Conservation (phyloP, 2,797 vertebrate species). For the Rhynchonycteris naso region DNA sequence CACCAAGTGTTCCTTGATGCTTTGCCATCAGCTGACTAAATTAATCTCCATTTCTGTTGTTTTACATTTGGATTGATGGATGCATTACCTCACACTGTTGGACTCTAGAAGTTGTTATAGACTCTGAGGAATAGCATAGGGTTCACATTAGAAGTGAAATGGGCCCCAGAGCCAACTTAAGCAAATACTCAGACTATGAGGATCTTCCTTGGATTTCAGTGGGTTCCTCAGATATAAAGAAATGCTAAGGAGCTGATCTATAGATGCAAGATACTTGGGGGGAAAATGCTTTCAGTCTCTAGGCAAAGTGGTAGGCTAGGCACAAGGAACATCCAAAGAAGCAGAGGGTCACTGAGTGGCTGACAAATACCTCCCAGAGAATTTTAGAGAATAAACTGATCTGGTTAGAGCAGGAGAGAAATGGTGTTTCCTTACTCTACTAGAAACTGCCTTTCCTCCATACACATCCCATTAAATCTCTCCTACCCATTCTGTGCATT, state of each 20-base stretch:
- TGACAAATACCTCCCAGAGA: not conserved
- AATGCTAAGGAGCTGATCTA: slow-evolving; percentile 19
- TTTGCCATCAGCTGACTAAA: slow-evolving; percentile 43
- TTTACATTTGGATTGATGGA: slow-evolving; percentile 39
- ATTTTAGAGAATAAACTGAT: not conserved
- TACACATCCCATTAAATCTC: not conserved
- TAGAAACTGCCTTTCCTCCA: not conserved
- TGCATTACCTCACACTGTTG: not conserved
- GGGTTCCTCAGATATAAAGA: not conserved
- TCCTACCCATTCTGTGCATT: not conserved
- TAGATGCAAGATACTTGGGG: not conserved
- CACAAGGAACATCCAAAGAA: not conserved
- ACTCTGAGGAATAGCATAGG: not conserved
- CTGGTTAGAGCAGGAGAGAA: not conserved
- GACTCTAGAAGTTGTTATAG: not conserved
- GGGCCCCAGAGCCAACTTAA: not conserved
- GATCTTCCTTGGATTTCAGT: not conserved
- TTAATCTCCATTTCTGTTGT: not conserved
- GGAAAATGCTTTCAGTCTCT: not conserved
- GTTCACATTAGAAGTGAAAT: not conserved
- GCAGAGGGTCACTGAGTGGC: not conserved
- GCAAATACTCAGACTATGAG: not conserved
- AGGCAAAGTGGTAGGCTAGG: not conserved
- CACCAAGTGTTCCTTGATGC: slow-evolving; percentile 33
- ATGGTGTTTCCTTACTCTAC: not conserved